Percentiles rank a stretch among this genome's conserved stretches.
These are phyloP conservation scores for Monodelphis domestica DNA, from an alignment of 2,797 vertebrate species.

Conservation along the genomic window DNA sequence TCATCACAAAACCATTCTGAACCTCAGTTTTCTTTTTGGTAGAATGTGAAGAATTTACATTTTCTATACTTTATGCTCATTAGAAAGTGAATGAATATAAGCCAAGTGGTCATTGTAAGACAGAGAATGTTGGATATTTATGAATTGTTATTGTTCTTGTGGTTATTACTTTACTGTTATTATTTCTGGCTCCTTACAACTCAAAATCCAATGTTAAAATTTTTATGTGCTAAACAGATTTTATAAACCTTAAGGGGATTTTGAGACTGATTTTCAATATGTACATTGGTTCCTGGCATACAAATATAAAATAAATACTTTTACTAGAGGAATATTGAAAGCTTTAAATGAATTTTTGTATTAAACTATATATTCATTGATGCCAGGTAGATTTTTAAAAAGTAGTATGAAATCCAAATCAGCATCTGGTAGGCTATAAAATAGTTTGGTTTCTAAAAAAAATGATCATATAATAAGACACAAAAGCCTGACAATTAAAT, in stretches of 20 bases:
- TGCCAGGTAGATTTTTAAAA: neutral
- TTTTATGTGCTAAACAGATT: neutral
- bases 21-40: neutral
- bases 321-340: neutral
- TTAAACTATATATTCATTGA: neutral
- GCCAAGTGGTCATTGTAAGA: neutral
- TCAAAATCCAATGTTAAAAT: neutral
- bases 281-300: neutral
- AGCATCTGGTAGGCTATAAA: neutral
- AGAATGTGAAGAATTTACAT: neutral
- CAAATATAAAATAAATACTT: neutral
- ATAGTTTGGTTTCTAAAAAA: too few relatives aligned
- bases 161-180: neutral
- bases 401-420: neutral
- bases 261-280: neutral
- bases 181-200: neutral
- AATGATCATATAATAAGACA: too few relatives aligned
- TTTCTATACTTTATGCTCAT: neutral
- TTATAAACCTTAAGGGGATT: neutral
- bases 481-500: too few relatives aligned
- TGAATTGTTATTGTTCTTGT: neutral
- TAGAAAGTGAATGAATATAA: too few relatives aligned
- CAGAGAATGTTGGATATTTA: neutral
- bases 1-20: neutral
- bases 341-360: neutral